Evolutionary conservation across 2,113 vertebrate genomes (phyloP).

Genomic region (Protobothrops mucrosquamatus): DNA sequence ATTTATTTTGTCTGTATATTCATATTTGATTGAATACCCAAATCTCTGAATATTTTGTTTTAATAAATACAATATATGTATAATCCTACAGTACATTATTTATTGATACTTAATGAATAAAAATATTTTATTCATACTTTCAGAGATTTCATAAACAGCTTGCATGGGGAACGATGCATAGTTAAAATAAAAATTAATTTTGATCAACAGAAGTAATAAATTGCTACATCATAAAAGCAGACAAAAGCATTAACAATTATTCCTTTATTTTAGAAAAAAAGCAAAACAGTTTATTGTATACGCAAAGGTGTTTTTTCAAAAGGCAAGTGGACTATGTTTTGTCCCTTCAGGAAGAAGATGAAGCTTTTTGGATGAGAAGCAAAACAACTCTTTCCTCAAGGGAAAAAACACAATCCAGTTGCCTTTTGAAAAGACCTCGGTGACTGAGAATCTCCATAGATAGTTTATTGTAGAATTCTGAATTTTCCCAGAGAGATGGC

Average conservation of each 20-base stretch:
- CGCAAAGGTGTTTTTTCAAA: not conserved
- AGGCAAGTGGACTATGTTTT: not conserved
- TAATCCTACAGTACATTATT: not conserved
- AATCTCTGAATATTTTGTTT: not conserved
- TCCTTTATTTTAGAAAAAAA: not conserved
- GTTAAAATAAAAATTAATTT: not conserved
- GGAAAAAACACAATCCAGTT: not conserved
- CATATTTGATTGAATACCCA: not conserved
- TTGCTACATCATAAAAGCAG: not conserved
- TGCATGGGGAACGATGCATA: not conserved
- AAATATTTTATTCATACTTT: not conserved
- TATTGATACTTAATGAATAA: not conserved
- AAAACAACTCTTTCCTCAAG: not conserved
- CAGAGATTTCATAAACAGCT: not conserved
- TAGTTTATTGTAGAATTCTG: not conserved
- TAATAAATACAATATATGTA: not conserved
- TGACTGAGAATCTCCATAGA: not conserved
- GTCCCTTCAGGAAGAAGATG: no score
- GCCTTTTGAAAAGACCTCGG: not conserved
- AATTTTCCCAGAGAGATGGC: not conserved
- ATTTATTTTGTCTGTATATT: not conserved
- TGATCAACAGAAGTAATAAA: not conserved
- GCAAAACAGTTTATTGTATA: not conserved
- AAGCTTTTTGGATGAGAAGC: not conserved
- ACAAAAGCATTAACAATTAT: not conserved